Conservation (phyloP, 2,113 vertebrate species). For the Elephantulus edwardii region DNA sequence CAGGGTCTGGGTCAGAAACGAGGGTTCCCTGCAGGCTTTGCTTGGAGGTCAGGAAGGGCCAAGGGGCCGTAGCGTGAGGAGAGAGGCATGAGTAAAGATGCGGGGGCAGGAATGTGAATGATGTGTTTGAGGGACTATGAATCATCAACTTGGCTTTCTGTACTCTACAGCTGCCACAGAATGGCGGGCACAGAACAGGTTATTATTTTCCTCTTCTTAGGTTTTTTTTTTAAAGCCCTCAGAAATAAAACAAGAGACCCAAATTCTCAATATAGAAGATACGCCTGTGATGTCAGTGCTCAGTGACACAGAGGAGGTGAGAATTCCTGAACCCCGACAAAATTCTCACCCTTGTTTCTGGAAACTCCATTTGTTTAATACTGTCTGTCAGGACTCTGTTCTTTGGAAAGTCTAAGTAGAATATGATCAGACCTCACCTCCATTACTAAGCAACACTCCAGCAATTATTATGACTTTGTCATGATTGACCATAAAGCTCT, state of each 20-base stretch:
- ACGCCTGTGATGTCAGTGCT: slow-evolving; percentile 1
- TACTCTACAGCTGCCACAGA: slow-evolving; percentile 48
- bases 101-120: neutral
- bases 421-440: slow-evolving; percentile 4
- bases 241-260: slow-evolving; percentile 49
- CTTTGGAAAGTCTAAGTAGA: slow-evolving; percentile 41
- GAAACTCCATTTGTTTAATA: slow-evolving; percentile 28
- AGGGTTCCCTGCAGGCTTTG: neutral
- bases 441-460: neutral
- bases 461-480: neutral
- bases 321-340: slow-evolving; percentile 33
- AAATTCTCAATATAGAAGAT: slow-evolving; percentile 64
- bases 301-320: neutral
- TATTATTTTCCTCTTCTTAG: slow-evolving; percentile 37
- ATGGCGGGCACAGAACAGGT: slow-evolving; percentile 44
- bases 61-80: neutral
- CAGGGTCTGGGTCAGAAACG: neutral
- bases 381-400: neutral
- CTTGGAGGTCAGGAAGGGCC: neutral
- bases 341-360: slow-evolving; percentile 33
- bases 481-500: slow-evolving; percentile 19
- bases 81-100: neutral
- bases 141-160: slow-evolving; percentile 54
- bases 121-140: slow-evolving; percentile 42
- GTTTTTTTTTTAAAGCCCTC: neutral